Evolutionary conservation across 2,113 vertebrate species (phyloP), one percentile per base, ranked within the genome.

Genomic region (Clarias batrachus): DNA sequence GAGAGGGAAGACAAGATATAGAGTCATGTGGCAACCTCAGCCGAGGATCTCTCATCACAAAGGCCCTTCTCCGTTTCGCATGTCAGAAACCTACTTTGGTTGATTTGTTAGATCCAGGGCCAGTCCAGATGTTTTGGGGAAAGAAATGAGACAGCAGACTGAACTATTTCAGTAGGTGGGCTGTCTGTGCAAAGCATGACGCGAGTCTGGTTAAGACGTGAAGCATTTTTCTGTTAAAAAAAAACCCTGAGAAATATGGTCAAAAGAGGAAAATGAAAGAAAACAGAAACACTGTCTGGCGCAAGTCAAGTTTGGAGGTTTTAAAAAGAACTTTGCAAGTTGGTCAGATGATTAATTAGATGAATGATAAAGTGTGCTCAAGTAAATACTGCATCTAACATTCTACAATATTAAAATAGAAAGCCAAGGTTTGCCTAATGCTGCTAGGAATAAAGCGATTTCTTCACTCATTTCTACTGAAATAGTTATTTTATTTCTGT

Each of bases 81-180:
- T 89, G 91, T 92, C 91, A 92, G 91, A 92, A 92, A 91, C 87
- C 87, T 82, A 89, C 91, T 92, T 91, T 90, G 91, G 89, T 90
- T 91, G 90, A 91, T 89, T 91, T 91, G 90, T 91, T 91, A 90
- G 66, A 85, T 86, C 82, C 56, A 77, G 62, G 56, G 81, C 48
- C 68, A n/a, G 83, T 70, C 87, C 87, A 92, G 89, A 88, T 87
- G 87, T 85, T 85, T 88, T 87, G 88, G 87, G 27, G 54, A 57
- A 88, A 85, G 56, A 76, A 86, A 87, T 74, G 85, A 90, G 89
- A 85, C 74, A 21, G 79, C 85, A 87, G 88, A 85, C 88, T 86
- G 82, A 82, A 87, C 83, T 90, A 90, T 90, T 90, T 90, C 89
- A 89, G 89, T 65, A 86, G 85, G 88, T 82, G 83, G 81, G 83